Conservation (phyloP, 2,888 invertebrate species). For the Prosapia bicincta region DNA sequence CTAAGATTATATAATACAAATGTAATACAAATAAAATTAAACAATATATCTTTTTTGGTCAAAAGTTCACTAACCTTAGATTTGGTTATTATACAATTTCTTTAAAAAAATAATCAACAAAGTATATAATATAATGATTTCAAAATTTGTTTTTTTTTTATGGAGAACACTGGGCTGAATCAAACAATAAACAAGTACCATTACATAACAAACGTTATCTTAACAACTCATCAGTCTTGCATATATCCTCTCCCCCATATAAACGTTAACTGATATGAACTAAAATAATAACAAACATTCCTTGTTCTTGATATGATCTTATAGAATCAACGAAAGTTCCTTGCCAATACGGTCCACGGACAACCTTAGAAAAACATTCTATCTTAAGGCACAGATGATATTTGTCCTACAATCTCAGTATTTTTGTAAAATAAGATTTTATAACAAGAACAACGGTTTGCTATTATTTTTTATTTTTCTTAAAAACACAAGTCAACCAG, state of each 20-base stretch:
- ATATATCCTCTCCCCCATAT: slow-evolving; percentile 18
- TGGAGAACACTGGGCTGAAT: slow-evolving; percentile 20
- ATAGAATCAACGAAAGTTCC: slow-evolving; percentile 18
- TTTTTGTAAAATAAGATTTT: neutral
- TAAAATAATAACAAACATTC: neutral
- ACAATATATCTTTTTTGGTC: neutral
- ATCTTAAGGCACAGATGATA: slow-evolving; percentile 31
- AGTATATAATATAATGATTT: slow-evolving; percentile 2
- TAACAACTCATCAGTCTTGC: slow-evolving; percentile 28
- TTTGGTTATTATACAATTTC: neutral
- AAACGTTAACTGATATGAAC: slow-evolving; percentile 6
- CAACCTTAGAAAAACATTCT: slow-evolving; percentile 29
- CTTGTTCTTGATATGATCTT: slow-evolving; percentile 9
- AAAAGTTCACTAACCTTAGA: neutral
- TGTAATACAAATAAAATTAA: neutral
- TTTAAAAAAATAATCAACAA: neutral
- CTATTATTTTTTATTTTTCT: slow-evolving; percentile 18
- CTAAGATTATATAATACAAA: neutral
- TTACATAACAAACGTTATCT: slow-evolving; percentile 22
- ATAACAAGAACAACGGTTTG: neutral
- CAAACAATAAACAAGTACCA: neutral
- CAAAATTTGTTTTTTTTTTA: neutral
- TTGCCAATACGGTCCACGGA: slow-evolving; percentile 26
- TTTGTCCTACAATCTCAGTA: slow-evolving; percentile 26
- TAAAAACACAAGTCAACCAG: slow-evolving; percentile 14